Percentiles rank a stretch among this genome's conserved stretches.
phyloP scores from a whole-genome alignment of 2,888 invertebrate species.

The Pegoplata infirma region DNA sequence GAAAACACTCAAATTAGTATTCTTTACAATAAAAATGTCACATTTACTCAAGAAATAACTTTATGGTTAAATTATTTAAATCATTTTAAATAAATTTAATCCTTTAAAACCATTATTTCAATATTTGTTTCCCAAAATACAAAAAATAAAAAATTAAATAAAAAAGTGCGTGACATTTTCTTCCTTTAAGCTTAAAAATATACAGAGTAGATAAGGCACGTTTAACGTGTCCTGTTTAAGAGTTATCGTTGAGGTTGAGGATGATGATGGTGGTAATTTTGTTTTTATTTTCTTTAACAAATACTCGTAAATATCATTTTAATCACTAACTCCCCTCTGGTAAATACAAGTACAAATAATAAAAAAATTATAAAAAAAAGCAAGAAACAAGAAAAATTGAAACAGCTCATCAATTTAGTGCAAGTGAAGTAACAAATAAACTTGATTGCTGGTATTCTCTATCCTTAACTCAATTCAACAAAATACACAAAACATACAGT shows the following conservation, averaged over 20 bases:
- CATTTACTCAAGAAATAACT: too few species aligned
- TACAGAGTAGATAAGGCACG: constrained; percentile 57
- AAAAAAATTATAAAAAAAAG: neutral
- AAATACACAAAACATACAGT: neutral
- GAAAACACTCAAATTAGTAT: too few species aligned
- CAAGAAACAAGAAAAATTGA: neutral
- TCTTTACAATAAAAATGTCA: too few species aligned
- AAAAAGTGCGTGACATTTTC: constrained; percentile 49
- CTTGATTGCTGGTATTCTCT: constrained; percentile 41
- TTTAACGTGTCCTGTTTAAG: constrained; percentile 49
- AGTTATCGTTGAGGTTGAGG: constrained; percentile 23
- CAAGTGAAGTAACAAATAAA: constrained; percentile 49
- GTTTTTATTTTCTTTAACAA: constrained; percentile 34
- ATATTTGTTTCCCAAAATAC: neutral
- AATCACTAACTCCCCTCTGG: constrained; percentile 57
- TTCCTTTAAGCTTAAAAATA: constrained; percentile 25
- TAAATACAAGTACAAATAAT: constrained; percentile 17
- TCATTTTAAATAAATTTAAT: too few species aligned
- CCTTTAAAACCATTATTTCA: neutral
- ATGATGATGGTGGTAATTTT: neutral
- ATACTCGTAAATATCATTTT: constrained; percentile 56
- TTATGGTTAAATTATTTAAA: too few species aligned
- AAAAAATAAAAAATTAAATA: constrained; percentile 37
- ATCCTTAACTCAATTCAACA: neutral
- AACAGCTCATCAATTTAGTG: constrained; percentile 52